Evolutionary conservation across 2,888 invertebrate genomes (phyloP).

Genomic region (Drosophila antonietae): DNA sequence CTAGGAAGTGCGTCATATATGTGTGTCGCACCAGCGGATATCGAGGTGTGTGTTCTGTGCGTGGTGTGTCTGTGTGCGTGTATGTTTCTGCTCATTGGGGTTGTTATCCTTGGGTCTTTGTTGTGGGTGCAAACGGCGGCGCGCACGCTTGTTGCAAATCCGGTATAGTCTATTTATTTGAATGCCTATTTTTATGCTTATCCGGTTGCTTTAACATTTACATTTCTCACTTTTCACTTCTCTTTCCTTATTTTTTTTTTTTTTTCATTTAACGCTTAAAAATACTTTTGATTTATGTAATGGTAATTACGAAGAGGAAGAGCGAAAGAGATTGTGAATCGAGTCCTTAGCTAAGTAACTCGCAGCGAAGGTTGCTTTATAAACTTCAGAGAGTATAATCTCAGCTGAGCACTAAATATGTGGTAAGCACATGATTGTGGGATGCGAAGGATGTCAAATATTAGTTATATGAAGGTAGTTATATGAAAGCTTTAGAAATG

Average conservation of each 20-base stretch:
- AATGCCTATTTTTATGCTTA: slow-evolving; percentile 75
- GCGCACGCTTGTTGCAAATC: slow-evolving; percentile 65
- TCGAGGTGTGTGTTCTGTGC: slow-evolving; percentile 8
- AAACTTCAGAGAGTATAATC: not conserved
- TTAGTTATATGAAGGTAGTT: too few relatives aligned
- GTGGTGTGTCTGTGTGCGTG: slow-evolving; percentile 4
- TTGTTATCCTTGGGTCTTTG: slow-evolving; percentile 23
- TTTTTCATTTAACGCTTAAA: slow-evolving; percentile 41
- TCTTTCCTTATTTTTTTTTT: not conserved
- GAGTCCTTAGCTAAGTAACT: slow-evolving; percentile 24
- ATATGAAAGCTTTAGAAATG: too few relatives aligned
- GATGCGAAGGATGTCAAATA: too few relatives aligned
- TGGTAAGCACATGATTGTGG: too few relatives aligned
- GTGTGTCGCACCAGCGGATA: slow-evolving; percentile 5
- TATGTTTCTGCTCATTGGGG: slow-evolving; percentile 21
- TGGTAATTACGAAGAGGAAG: slow-evolving; percentile 60
- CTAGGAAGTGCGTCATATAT: slow-evolving; percentile 65
- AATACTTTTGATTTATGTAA: slow-evolving; percentile 75
- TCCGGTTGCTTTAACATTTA: slow-evolving; percentile 64
- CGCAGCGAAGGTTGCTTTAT: slow-evolving; percentile 15
- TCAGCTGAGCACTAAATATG: not conserved
- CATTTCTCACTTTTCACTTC: slow-evolving; percentile 35
- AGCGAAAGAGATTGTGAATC: too few relatives aligned
- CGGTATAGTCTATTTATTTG: slow-evolving; percentile 75
- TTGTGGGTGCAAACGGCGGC: slow-evolving; percentile 31